Conservation (phyloP, 2,797 vertebrate species). For the Myoxocephalus aenaeus region DNA sequence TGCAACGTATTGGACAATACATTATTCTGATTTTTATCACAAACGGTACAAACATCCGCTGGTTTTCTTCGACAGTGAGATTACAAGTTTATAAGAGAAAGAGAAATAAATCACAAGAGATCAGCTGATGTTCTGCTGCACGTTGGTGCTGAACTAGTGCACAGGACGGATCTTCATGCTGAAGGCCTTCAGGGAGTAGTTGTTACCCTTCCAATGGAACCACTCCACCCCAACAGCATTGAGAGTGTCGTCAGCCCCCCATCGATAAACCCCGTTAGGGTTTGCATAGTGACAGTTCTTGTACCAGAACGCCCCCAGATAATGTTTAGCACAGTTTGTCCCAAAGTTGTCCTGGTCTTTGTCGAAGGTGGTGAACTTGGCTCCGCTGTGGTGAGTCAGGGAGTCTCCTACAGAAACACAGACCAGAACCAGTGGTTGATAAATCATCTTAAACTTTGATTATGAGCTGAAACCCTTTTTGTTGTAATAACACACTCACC, state of each 20-base stretch:
- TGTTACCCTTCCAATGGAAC: fast-evolving
- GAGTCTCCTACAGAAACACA: background rate
- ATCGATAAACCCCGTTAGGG: background rate
- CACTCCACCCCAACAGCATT: fast-evolving
- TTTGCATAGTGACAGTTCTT: fast-evolving
- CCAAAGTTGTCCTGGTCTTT: background rate
- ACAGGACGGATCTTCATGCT: background rate
- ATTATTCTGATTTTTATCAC: no score
- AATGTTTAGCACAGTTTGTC: fast-evolving
- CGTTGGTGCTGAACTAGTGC: background rate
- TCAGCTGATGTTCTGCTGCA: background rate
- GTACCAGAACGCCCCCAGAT: slow-evolving; percentile 2
- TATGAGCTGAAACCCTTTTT: no score
- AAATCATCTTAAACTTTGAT: background rate
- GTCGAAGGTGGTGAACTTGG: slow-evolving; percentile 4
- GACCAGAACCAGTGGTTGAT: background rate
- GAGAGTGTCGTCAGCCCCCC: fast-evolving
- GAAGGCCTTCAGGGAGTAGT: background rate
- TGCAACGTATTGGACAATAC: no score
- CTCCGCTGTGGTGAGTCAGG: fast-evolving
- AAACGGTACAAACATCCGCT: no score
- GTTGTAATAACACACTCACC: no score
- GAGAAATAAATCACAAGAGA: slow-evolving; percentile 1
- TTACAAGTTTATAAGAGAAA: background rate
- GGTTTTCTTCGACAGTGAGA: background rate